A percentile compares a stretch with the other conserved stretches of the same genome.
These are phyloP conservation scores for Bombus huntii DNA, from an alignment of 1,140 invertebrate species.

Conservation along the genomic window DNA sequence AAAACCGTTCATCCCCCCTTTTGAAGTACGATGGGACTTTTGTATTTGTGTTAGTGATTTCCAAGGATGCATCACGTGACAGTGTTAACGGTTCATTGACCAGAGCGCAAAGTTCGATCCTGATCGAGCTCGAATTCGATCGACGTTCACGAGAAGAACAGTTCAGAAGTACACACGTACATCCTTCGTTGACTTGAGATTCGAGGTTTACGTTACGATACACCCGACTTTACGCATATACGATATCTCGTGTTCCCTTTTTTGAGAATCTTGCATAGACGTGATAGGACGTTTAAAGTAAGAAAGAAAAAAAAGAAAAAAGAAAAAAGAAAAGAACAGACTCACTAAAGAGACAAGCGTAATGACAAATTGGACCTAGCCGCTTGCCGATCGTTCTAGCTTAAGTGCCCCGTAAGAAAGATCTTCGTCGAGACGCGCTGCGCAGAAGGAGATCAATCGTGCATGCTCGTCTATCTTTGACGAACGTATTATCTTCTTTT, in stretches of 20 bases:
- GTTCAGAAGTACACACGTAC: neutral
- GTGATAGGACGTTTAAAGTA: neutral
- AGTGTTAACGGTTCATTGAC: neutral
- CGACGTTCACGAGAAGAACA: neutral
- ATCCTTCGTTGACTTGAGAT: neutral
- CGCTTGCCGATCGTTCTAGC: slow-evolving; percentile 38
- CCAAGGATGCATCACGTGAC: neutral
- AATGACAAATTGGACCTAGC: neutral
- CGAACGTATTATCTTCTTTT: slow-evolving; percentile 52
- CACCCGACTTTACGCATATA: neutral
- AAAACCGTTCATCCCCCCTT: neutral
- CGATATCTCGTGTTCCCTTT: neutral
- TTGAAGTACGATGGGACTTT: neutral
- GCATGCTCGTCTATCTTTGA: slow-evolving; percentile 55
- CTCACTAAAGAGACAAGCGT: neutral
- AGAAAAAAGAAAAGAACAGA: neutral
- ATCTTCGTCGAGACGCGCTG: slow-evolving; percentile 22
- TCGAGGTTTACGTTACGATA: neutral
- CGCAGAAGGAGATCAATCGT: slow-evolving; percentile 46
- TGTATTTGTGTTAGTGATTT: too few species aligned
- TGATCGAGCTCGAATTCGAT: neutral
- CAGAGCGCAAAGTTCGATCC: neutral
- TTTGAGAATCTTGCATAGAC: neutral
- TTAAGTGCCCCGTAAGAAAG: slow-evolving; percentile 7
- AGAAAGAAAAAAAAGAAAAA: neutral